phyloP scores from a whole-genome alignment of 2,888 invertebrate genomes.

The Trisateles emortualis region DNA sequence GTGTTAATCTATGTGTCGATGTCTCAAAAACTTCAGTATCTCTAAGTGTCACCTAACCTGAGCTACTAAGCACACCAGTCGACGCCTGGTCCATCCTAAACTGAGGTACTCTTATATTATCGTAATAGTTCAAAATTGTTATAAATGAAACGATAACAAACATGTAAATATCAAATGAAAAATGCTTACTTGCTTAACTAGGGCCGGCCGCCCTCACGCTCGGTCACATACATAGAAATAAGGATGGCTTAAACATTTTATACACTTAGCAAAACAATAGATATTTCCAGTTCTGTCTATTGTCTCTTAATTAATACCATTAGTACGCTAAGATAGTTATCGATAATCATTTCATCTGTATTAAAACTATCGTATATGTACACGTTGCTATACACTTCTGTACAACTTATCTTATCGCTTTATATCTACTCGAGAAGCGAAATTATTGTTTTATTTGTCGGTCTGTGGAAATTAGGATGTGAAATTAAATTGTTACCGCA shows the following conservation, averaged over 20 bases:
- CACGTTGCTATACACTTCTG: constrained; percentile 81
- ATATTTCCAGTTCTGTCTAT: constrained; percentile 75
- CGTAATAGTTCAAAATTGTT: constrained; percentile 84
- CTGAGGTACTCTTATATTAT: constrained; percentile 84
- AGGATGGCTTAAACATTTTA: constrained; percentile 77
- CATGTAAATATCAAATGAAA: constrained; percentile 83
- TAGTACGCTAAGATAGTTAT: constrained; percentile 82
- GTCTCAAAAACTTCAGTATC: constrained; percentile 76
- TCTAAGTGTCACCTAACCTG: constrained; percentile 76
- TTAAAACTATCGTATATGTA: constrained; percentile 85
- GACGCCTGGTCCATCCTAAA: constrained; percentile 86
- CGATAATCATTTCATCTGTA: constrained; percentile 76
- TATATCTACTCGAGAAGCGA: constrained; percentile 78
- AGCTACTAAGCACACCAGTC: constrained; percentile 83
- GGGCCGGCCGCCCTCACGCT: constrained; percentile 76
- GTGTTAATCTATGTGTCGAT: constrained; percentile 78
- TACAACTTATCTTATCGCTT: constrained; percentile 82
- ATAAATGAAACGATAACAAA: constrained; percentile 86
- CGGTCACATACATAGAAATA: constrained; percentile 69
- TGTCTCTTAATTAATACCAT: constrained; percentile 80
- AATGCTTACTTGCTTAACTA: constrained; percentile 86
- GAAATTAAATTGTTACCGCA: constrained; percentile 71
- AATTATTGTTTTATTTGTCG: constrained; percentile 62
- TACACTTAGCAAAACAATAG: constrained; percentile 80
- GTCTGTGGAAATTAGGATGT: constrained; percentile 79